Conservation (phyloP, 2,113 vertebrate genomes). For the Poecile atricapillus region DNA sequence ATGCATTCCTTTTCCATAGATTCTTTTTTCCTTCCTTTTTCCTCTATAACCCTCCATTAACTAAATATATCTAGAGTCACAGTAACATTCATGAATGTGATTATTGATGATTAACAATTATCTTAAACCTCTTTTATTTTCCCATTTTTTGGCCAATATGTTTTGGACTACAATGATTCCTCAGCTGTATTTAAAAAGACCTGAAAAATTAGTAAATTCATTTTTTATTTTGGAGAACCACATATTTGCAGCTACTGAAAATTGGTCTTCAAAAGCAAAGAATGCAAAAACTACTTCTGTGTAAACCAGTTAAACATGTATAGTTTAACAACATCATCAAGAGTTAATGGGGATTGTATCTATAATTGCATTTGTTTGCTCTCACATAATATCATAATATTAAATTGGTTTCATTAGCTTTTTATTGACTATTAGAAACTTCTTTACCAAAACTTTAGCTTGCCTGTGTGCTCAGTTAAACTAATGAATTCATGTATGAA, state of each 20-base stretch:
- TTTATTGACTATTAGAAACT: not conserved
- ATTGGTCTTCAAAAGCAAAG: accelerated
- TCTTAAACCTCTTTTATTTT: not conserved
- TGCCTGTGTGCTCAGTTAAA: accelerated
- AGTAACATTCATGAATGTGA: not conserved
- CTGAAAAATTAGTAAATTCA: accelerated
- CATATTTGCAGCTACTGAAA: not conserved
- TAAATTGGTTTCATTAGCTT: not conserved
- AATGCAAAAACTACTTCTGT: not conserved
- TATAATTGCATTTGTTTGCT: not conserved
- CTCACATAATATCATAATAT: not conserved
- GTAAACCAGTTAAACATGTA: not conserved
- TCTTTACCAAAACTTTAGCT: not conserved
- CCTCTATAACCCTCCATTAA: not conserved
- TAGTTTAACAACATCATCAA: not conserved
- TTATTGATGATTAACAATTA: not conserved
- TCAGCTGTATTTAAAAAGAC: not conserved
- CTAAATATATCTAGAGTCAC: not conserved
- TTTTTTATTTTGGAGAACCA: not conserved
- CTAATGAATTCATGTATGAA: not conserved
- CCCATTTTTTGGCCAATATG: not conserved
- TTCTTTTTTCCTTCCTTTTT: not conserved
- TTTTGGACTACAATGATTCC: not conserved
- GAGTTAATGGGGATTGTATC: not conserved
- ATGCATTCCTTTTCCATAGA: not conserved